Conservation (phyloP, 2,888 invertebrate genomes). For the Amphipoea lucens region DNA sequence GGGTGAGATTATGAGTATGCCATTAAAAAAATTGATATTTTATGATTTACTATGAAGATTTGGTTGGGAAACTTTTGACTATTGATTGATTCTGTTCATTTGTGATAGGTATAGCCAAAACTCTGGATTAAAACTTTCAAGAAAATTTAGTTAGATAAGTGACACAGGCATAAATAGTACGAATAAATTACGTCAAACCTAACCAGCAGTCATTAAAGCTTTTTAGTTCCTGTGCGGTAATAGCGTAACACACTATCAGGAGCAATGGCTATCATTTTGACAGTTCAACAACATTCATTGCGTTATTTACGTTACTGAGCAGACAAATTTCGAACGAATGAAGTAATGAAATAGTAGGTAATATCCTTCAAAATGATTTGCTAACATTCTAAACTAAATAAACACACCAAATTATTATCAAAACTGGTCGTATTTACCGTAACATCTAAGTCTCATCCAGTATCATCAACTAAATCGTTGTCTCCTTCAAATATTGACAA, state of each 20-base stretch:
- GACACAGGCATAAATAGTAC: neutral
- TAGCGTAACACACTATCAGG: too few relatives aligned
- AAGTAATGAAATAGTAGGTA: too few relatives aligned
- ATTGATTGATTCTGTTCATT: neutral
- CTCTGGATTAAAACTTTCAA: neutral
- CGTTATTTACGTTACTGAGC: neutral
- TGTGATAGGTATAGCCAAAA: neutral
- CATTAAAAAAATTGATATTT: too few relatives aligned
- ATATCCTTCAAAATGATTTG: neutral
- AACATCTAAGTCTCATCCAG: constrained; percentile 52
- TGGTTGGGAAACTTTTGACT: neutral
- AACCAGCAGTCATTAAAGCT: neutral
- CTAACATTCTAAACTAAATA: neutral
- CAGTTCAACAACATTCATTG: too few relatives aligned
- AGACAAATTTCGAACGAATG: neutral
- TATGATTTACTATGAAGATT: neutral
- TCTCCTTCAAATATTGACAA: constrained; percentile 80
- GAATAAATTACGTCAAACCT: neutral
- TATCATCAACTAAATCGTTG: constrained; percentile 40
- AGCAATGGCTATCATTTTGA: too few relatives aligned
- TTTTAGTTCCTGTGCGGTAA: too few relatives aligned
- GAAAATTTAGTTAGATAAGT: neutral
- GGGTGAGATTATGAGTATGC: too few relatives aligned
- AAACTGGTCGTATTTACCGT: constrained; percentile 8
- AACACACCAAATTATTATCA: neutral